Evolutionary conservation across 2,113 vertebrate genomes (phyloP).

Genomic region (Lipophrys pholis): DNA sequence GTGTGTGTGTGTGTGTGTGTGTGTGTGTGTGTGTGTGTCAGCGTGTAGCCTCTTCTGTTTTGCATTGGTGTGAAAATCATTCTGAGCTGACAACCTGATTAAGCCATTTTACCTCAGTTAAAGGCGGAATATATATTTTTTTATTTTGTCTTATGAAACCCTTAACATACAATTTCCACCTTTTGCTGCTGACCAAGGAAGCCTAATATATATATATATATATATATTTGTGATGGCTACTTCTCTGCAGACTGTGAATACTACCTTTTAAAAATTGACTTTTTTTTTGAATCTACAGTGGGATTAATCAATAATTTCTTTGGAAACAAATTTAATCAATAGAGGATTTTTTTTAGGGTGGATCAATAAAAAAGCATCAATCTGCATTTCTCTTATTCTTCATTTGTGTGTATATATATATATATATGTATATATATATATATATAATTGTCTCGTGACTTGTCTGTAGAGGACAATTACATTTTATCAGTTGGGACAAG

Average conservation of each 20-base stretch:
- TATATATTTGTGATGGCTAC: too few relatives aligned
- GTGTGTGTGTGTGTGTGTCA: constrained; percentile 1
- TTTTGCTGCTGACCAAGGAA: constrained; percentile 5
- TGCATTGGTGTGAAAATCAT: constrained; percentile 39
- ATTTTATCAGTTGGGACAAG: background rate
- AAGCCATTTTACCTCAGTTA: constrained; percentile 16
- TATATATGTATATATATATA: too few relatives aligned
- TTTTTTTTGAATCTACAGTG: too few relatives aligned
- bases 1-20: constrained; percentile 31
- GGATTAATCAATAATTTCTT: too few relatives aligned
- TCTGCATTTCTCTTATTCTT: too few relatives aligned
- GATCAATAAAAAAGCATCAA: too few relatives aligned
- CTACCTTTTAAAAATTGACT: too few relatives aligned
- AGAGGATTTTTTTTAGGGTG: too few relatives aligned
- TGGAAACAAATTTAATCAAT: too few relatives aligned
- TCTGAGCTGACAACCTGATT: constrained; percentile 31
- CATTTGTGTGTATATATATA: too few relatives aligned
- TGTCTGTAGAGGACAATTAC: background rate
- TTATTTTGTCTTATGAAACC: background rate
- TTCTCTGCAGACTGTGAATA: too few relatives aligned
- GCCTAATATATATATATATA: background rate
- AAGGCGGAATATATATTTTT: background rate
- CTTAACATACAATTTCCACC: background rate
- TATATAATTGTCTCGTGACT: too few relatives aligned
- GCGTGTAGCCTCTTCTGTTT: constrained; percentile 27